These are phyloP conservation scores for Bradypus variegatus DNA, from an alignment of 2,797 vertebrate species.

Conservation along the genomic window DNA sequence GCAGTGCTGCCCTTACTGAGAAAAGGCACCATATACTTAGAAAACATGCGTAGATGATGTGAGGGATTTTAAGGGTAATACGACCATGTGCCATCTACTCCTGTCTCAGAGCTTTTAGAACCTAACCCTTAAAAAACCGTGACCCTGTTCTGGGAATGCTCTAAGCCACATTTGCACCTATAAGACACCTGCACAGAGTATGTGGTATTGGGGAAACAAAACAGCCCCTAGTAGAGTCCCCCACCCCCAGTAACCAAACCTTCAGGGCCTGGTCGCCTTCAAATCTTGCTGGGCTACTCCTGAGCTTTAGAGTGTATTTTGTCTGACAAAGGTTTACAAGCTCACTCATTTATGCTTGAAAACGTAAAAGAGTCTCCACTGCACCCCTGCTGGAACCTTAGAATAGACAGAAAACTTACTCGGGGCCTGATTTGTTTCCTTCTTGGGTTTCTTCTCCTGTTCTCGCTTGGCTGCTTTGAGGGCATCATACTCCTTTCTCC, in stretches of 20 bases:
- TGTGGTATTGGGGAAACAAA: background rate
- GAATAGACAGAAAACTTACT: slow-evolving; percentile 63
- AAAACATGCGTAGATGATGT: background rate
- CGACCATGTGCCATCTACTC: background rate
- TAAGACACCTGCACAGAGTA: background rate
- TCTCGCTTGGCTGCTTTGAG: slow-evolving; percentile 85
- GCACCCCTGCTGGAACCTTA: background rate
- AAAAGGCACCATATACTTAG: background rate
- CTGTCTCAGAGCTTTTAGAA: background rate
- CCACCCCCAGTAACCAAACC: background rate
- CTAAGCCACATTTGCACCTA: background rate
- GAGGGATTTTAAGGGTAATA: background rate
- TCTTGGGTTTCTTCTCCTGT: slow-evolving; percentile 84
- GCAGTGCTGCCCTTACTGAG: background rate
- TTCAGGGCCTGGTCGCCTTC: background rate
- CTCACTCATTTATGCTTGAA: background rate
- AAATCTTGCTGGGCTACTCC: background rate
- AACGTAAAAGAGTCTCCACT: background rate
- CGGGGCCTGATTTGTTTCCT: slow-evolving; percentile 71
- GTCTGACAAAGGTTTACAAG: background rate
- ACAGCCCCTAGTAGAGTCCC: background rate
- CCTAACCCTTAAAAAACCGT: background rate
- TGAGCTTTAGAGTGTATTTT: accelerated
- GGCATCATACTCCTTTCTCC: slow-evolving; percentile 89
- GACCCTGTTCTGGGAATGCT: background rate